Conservation (phyloP, 2,888 invertebrate species). For the Galerucella pusilla region DNA sequence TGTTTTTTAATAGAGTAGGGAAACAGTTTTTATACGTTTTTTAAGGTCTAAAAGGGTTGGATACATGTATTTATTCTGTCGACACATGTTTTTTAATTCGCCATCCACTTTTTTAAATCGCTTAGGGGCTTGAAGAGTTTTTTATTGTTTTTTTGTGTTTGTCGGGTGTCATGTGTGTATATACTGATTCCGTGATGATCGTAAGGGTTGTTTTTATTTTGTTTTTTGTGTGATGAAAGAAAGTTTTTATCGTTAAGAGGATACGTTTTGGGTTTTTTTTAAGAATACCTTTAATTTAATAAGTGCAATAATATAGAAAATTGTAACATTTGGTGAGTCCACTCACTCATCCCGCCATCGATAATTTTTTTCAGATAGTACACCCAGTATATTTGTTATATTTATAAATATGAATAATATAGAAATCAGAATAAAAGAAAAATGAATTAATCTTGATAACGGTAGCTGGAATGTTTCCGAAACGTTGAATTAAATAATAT, state of each 20-base stretch:
- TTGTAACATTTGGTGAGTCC: background rate
- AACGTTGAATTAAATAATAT: too few species aligned
- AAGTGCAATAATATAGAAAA: background rate
- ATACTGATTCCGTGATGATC: constrained; percentile 28
- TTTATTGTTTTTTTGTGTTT: constrained; percentile 34
- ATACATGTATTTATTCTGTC: constrained; percentile 56
- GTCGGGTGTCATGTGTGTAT: constrained; percentile 22
- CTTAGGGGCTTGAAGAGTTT: constrained; percentile 23
- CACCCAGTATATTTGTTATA: background rate
- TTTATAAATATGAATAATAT: too few species aligned
- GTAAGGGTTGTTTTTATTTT: constrained; percentile 19
- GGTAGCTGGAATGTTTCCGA: too few species aligned
- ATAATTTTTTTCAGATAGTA: too few species aligned
- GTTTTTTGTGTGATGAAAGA: constrained; percentile 4
- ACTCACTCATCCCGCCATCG: too few species aligned
- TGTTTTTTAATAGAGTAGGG: constrained; percentile 59
- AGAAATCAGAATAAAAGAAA: too few species aligned
- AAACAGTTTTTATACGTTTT: constrained; percentile 50
- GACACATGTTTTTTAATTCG: constrained; percentile 56
- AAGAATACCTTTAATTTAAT: background rate
- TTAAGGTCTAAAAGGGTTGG: constrained; percentile 36
- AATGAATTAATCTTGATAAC: too few species aligned
- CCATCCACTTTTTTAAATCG: constrained; percentile 37
- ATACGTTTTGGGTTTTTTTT: background rate
- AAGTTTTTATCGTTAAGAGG: background rate